Percentiles rank a stretch among this genome's conserved stretches.
These are phyloP conservation scores for Microtus oregoni DNA, from an alignment of 2,113 vertebrate species.

Conservation along the genomic window DNA sequence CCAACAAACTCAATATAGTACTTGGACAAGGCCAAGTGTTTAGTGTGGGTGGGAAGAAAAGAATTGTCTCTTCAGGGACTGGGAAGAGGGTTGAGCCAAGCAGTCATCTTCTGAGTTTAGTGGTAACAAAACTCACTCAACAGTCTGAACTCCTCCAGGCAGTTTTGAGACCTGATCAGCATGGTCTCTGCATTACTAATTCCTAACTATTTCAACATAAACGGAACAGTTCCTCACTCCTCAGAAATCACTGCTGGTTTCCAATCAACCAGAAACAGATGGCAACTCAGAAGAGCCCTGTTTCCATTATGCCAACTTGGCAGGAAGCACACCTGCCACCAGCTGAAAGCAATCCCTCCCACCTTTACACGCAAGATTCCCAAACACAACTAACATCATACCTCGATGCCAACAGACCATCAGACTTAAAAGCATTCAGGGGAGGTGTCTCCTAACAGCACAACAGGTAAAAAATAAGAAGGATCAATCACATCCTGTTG, in stretches of 20 bases:
- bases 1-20: neutral
- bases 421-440: constrained; percentile 29
- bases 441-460: constrained; percentile 52
- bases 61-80: neutral
- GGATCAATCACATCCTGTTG: constrained; percentile 20
- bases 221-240: constrained; percentile 6
- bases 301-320: constrained; percentile 72
- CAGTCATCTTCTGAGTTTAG: neutral
- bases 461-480: constrained; percentile 71
- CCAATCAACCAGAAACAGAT: constrained; percentile 65
- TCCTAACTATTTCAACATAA: constrained; percentile 67
- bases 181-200: constrained; percentile 47
- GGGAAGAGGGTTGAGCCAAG: neutral
- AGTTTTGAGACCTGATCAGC: constrained; percentile 33
- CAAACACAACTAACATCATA: constrained; percentile 55
- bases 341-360: constrained; percentile 71
- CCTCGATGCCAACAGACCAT: constrained; percentile 56
- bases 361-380: constrained; percentile 67
- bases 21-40: neutral
- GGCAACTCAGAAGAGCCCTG: constrained; percentile 75
- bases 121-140: neutral
- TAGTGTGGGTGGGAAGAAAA: neutral
- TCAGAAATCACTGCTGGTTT: constrained; percentile 62
- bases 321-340: constrained; percentile 74
- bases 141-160: neutral